phyloP scores from a whole-genome alignment of 2,888 invertebrate species.

The Nemapogon koenigi region DNA sequence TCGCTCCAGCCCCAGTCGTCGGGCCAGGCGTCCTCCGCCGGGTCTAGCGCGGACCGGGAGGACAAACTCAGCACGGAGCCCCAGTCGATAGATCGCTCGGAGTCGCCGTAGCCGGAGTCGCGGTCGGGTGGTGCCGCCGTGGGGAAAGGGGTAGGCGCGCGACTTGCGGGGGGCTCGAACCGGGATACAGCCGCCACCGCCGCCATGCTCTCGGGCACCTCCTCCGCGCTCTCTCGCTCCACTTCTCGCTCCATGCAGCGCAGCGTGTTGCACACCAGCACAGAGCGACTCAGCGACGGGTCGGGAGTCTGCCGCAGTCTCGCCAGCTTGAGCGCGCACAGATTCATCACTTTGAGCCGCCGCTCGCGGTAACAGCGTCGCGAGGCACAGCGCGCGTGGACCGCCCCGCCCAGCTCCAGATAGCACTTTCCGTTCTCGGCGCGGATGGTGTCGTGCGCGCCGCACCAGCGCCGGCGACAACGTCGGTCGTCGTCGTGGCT shows the following conservation, averaged over 20 bases:
- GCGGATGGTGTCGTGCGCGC: conserved; percentile 80
- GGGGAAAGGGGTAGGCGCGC: conserved; percentile 77
- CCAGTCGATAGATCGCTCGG: conserved; percentile 88
- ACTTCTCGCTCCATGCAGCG: conserved; percentile 89
- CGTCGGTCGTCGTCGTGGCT: conserved; percentile 63
- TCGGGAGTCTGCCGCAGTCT: conserved; percentile 88
- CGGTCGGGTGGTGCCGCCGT: conserved; percentile 63
- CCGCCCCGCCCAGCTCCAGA: conserved; percentile 83
- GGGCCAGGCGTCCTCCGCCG: conserved; percentile 79
- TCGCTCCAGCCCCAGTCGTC: conserved; percentile 69
- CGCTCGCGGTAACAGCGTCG: conserved; percentile 85
- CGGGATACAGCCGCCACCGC: conserved; percentile 58
- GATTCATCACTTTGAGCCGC: conserved; percentile 86
- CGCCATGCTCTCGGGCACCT: conserved; percentile 63
- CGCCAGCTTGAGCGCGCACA: conserved; percentile 91
- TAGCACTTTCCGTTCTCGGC: conserved; percentile 92
- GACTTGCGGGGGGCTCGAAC: conserved; percentile 64
- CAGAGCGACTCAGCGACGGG: conserved; percentile 87
- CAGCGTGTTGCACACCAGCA: conserved; percentile 91
- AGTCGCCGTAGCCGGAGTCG: conserved; percentile 80
- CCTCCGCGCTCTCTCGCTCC: conserved; percentile 71
- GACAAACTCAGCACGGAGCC: conserved; percentile 88
- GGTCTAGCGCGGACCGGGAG: conserved; percentile 85
- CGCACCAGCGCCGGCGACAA: conserved; percentile 63
- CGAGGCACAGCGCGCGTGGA: conserved; percentile 81